A percentile compares a stretch with the other conserved stretches of the same genome.
These are phyloP conservation scores for Nomia melanderi DNA, from an alignment of 1,140 invertebrate genomes.

Conservation along the genomic window DNA sequence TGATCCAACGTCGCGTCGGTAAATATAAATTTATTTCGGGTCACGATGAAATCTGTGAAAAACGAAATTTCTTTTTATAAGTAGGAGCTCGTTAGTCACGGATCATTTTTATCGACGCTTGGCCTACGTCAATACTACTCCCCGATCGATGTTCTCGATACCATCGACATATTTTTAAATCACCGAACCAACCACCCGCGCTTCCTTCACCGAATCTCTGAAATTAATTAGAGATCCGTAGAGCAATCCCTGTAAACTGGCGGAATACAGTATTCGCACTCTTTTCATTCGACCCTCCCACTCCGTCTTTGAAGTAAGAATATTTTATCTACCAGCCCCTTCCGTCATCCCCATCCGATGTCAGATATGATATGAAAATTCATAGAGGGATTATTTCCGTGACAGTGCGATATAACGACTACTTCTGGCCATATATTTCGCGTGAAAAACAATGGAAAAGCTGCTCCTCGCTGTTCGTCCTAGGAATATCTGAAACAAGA, in stretches of 20 bases:
- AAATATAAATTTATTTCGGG: conserved; percentile 8
- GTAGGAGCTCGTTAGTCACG: background rate
- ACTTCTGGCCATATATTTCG: conserved; percentile 19
- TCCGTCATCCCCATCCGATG: background rate
- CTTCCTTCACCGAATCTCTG: background rate
- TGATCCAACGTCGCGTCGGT: background rate
- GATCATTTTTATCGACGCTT: background rate
- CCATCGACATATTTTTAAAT: background rate
- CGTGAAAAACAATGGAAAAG: conserved; percentile 16
- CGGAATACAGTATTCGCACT: conserved; percentile 5
- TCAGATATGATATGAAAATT: conserved; percentile 36
- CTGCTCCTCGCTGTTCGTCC: background rate
- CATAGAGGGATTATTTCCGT: conserved; percentile 33
- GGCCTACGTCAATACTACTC: background rate
- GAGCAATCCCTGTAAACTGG: conserved; percentile 21
- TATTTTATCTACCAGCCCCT: conserved; percentile 1
- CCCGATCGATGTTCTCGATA: background rate
- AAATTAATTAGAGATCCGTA: conserved; percentile 22
- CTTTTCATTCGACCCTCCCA: background rate
- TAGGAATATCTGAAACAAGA: background rate
- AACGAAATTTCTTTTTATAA: background rate
- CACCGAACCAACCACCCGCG: no score
- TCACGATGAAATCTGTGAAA: background rate
- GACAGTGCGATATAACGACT: conserved; percentile 18
- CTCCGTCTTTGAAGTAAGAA: conserved; percentile 12